Evolutionary conservation across 2,113 vertebrate species (phyloP).

Genomic region (Nematolebias whitei): DNA sequence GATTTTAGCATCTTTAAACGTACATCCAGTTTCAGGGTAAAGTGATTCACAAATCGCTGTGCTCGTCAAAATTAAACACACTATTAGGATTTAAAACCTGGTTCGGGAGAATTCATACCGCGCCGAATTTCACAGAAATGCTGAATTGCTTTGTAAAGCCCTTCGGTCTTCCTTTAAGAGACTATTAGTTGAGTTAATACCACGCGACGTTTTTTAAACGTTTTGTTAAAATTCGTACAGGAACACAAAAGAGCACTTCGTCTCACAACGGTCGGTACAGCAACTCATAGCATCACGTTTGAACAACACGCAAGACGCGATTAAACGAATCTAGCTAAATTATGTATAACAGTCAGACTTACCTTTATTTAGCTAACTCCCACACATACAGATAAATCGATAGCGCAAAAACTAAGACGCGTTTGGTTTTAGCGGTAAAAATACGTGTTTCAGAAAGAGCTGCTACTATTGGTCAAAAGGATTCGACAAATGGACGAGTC

Average conservation of each 20-base stretch:
- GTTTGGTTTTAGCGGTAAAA: slow-evolving; percentile 79
- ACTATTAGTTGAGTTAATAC: neutral
- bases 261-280: neutral
- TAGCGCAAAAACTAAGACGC: too few relatives aligned
- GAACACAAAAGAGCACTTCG: neutral
- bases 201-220: too few relatives aligned
- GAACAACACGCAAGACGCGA: neutral
- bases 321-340: neutral
- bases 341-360: neutral
- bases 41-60: too few relatives aligned
- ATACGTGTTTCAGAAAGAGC: neutral
- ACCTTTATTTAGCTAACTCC: neutral
- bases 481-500: too few relatives aligned
- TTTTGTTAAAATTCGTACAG: neutral
- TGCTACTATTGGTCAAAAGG: slow-evolving; percentile 60
- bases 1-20: too few relatives aligned
- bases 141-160: too few relatives aligned
- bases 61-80: too few relatives aligned
- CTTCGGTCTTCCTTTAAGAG: neutral
- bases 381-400: neutral
- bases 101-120: too few relatives aligned
- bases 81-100: neutral
- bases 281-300: neutral
- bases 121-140: neutral
- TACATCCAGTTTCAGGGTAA: too few relatives aligned